Base-by-base conservation (phyloP, 2,113 vertebrate species). In the Setophaga kirtlandii region DNA sequence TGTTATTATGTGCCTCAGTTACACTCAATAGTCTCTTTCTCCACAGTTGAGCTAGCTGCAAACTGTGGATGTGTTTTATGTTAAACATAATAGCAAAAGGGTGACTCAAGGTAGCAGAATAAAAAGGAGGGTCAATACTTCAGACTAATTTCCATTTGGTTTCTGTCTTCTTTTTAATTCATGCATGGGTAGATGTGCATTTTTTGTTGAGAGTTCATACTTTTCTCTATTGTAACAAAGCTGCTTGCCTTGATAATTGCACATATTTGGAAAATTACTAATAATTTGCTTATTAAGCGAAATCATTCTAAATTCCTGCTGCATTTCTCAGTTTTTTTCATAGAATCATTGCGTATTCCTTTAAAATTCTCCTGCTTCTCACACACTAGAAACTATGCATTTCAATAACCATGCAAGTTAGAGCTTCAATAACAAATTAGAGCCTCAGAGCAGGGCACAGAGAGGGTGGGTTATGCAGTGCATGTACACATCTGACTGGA, bases 371-470 rank as follows among this genome's bases (percentile, higher is more conserved):
- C 5, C n/a, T 73, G 33, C 30, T 30, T 89, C 53, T 91, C 19
- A 39, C 42, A 79, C 53, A 50, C 5, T 16, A 74, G 50, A 85
- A 93, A 47, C 8, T 14, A 19, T 62, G 67, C 33, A 65, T 89
- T 82, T 87, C 53, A 82, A 15, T 73, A 82, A 41, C 31, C 50
- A 3, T 58, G 30, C 2, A 4, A 42, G 19, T 24, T 86, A 47
- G 17, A 86, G 7, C 33, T 88, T 86, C 79, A 93, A 21, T 31
- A 85, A 64, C n/a, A 90, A 95, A 91, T 96, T 70, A 87, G 19
- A 85, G 30, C 35, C 60, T 93, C 49, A 37, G 53, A 87, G 20
- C 50, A 84, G 49, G 47, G 30, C 31, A 64, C n/a, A 62, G 55
- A 93, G 30, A 90, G 62, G 64, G 93, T 65, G 30, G 50, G 56